Evolutionary conservation across 1,140 invertebrate genomes (phyloP).

Genomic region (Melanaphis sacchari): DNA sequence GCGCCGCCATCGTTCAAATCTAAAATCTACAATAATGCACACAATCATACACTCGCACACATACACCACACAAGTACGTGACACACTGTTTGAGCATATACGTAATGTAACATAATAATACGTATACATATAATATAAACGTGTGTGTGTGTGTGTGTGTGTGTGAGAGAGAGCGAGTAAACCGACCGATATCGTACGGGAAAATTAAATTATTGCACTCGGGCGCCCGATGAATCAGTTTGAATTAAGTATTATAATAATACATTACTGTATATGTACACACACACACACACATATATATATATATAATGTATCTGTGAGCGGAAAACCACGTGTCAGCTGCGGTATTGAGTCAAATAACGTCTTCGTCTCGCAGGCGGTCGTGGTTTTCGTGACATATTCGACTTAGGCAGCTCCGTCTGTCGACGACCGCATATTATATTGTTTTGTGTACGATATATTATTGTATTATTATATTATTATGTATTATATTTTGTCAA

Average conservation of each 20-base stretch:
- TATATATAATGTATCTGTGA: not conserved
- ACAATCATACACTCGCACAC: not conserved
- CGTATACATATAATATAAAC: not conserved
- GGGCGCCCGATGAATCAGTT: not conserved
- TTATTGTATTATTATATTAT: not conserved
- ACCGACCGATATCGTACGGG: not conserved
- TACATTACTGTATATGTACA: not conserved
- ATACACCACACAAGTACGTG: not conserved
- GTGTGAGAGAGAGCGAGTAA: not conserved
- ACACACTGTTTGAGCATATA: not conserved
- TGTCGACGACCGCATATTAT: not conserved
- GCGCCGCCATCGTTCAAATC: constrained; percentile 25
- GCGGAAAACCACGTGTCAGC: not conserved
- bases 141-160: not conserved
- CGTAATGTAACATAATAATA: not conserved
- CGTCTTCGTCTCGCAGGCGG: not conserved
- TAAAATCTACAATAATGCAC: constrained; percentile 46
- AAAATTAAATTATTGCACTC: constrained; percentile 50
- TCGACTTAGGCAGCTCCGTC: not conserved
- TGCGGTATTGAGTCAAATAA: not conserved
- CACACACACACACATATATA: too few species aligned
- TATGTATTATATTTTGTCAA: not conserved
- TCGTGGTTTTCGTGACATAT: not conserved
- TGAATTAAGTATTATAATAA: not conserved
- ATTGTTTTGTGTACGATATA: not conserved